These are phyloP conservation scores for Ladona fulva DNA, from an alignment of 1,140 invertebrate species.

Conservation along the genomic window DNA sequence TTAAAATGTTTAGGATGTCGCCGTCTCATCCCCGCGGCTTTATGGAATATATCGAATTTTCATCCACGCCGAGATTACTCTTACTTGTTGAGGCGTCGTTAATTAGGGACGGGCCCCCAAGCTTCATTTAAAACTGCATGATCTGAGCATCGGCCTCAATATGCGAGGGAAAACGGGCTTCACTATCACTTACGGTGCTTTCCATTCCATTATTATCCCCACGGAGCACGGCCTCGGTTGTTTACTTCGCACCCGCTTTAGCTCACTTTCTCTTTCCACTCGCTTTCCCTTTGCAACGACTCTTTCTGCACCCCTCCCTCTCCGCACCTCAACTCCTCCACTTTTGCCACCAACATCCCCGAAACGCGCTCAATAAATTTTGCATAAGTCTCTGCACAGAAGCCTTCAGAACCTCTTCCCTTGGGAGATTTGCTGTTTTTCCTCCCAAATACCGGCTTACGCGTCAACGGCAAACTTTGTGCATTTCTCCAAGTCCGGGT, in stretches of 20 bases:
- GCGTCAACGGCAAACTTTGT: not conserved
- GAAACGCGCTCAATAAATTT: not conserved
- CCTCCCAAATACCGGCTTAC: not conserved
- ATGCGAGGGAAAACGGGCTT: not conserved
- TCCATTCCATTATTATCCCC: not conserved
- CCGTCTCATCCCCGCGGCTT: not conserved
- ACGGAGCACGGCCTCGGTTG: not conserved
- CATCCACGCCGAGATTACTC: not conserved
- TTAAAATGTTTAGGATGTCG: not conserved
- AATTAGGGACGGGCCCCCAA: not conserved
- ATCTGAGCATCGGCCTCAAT: not conserved
- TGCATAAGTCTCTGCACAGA: conserved; percentile 4
- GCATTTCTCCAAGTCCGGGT: not conserved
- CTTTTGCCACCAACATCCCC: not conserved
- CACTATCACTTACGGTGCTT: not conserved
- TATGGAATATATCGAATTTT: conserved; percentile 3
- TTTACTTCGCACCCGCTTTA: not conserved
- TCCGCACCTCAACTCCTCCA: not conserved
- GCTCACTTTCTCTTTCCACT: not conserved
- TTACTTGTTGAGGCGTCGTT: not conserved
- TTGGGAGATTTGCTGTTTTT: not conserved
- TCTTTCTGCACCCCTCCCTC: not conserved
- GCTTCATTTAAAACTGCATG: not conserved
- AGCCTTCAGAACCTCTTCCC: not conserved
- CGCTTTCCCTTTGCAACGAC: not conserved